Percentiles rank a stretch among this genome's conserved stretches.
Evolutionary conservation across 2,888 invertebrate genomes (phyloP).

Genomic region (Lycia hirtaria): DNA sequence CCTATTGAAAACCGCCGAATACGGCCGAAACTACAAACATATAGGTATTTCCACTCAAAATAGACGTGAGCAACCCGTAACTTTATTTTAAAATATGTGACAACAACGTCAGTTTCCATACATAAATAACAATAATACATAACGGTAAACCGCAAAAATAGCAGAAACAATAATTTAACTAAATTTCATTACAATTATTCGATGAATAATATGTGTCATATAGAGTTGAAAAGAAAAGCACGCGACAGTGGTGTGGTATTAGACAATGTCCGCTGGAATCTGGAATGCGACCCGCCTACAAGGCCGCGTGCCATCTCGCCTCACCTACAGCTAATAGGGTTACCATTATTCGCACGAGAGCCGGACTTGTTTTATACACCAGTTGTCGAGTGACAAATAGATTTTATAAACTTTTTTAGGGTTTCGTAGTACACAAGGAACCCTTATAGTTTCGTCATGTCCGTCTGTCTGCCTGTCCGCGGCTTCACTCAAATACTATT

Average conservation of each 20-base stretch:
- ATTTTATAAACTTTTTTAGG: too few species aligned
- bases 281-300: constrained; percentile 83
- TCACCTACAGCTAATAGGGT: constrained; percentile 39
- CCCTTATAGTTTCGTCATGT: too few species aligned
- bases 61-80: too few species aligned
- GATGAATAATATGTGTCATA: constrained; percentile 8
- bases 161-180: not conserved
- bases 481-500: too few species aligned
- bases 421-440: too few species aligned
- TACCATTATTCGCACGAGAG: constrained; percentile 1
- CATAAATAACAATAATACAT: too few species aligned
- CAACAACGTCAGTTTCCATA: too few species aligned
- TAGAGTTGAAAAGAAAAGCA: constrained; percentile 41
- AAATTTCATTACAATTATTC: not conserved
- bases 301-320: constrained; percentile 68
- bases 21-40: too few species aligned
- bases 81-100: too few species aligned
- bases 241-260: constrained; percentile 52
- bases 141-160: not conserved
- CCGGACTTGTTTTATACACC: not conserved
- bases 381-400: not conserved
- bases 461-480: too few species aligned
- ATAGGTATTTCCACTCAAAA: too few species aligned
- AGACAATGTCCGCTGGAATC: constrained; percentile 78
- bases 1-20: too few species aligned